These are phyloP conservation scores for Micromussa lordhowensis DNA, from an alignment of 92 coral and sea anemone genomes.

Conservation along the genomic window DNA sequence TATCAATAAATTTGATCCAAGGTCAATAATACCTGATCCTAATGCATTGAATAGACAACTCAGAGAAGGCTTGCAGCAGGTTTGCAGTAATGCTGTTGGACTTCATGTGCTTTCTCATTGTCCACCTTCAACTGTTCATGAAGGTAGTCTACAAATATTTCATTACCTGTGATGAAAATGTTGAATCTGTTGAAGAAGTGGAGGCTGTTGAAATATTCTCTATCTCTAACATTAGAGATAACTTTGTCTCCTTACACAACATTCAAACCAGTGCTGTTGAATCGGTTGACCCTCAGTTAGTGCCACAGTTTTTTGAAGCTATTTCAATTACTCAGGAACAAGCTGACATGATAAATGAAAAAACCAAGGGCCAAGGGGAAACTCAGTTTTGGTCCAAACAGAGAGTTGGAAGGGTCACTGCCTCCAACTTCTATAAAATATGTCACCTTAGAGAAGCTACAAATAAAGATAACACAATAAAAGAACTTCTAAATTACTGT, in stretches of 20 bases:
- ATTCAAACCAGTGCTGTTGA: not conserved
- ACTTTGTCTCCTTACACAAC: too few relatives aligned
- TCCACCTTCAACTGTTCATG: not conserved
- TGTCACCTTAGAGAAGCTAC: too few relatives aligned
- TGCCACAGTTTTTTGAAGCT: conserved; percentile 5
- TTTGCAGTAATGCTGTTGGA: conserved; percentile 40
- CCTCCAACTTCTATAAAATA: too few relatives aligned
- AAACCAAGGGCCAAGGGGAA: too few relatives aligned
- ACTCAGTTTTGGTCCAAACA: too few relatives aligned
- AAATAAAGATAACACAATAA: too few relatives aligned
- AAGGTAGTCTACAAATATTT: conserved; percentile 4
- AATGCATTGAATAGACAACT: too few relatives aligned
- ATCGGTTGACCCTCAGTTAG: not conserved
- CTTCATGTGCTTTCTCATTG: conserved; percentile 42
- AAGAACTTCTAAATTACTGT: too few relatives aligned
- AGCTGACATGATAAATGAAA: conserved; percentile 25
- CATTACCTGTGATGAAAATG: conserved; percentile 44
- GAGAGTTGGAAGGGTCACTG: too few relatives aligned
- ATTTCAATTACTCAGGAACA: conserved; percentile 12
- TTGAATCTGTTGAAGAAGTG: too few relatives aligned
- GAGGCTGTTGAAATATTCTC: conserved; percentile 32
- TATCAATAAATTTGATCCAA: conserved; percentile 58
- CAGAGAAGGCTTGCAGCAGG: conserved; percentile 47
- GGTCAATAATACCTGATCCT: conserved; percentile 42
- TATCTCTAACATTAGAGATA: conserved; percentile 25